Base-by-base conservation (phyloP, 2,888 invertebrate genomes). In the Lacanobia oleracea region DNA sequence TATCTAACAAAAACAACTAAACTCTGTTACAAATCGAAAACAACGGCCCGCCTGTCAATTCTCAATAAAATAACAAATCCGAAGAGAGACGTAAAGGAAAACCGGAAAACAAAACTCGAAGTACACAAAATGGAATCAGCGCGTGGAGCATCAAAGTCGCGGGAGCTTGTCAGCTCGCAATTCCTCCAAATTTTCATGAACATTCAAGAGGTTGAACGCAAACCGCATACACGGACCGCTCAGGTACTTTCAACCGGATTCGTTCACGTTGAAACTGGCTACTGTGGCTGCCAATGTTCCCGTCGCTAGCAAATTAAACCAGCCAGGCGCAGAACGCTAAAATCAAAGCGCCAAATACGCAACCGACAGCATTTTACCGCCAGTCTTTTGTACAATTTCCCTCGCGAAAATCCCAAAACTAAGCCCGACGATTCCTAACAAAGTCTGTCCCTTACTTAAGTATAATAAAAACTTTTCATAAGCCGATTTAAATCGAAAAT, bases 401-500 rank as follows among this genome's bases (percentile, higher is more conserved):
- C 10, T 51, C 51, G 33, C 45, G 59, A 51, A 77, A 73, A 69
- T 73, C n/a, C 56, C 53, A 61, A 70, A 77, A 72, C 66, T 67
- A 74, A 71, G 48, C 62, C 67, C 72, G 61, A 72, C 14, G 53
- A 51, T 68, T 67, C 45, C 57, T 65, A 79, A 74, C 74, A 57
- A 75, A 75, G 21, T 70, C 37, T 54, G 65, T 65, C 72, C 64
- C 61, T 76, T 64, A 78, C 43, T 74, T 70, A 75, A 65, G 74
- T 73, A 71, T 68, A 60, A 79, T 81, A 86, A 79, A 84, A 88
- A 87, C 84, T 89, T 88, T 84, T 78, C 67, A 77, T 87, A 87
- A 89, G 85, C 88, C 84, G 87, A 88, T 86, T 89, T 83, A 83
- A 87, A 87, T 83, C 82, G 77, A 79, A 86, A 89, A 88, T 85